Conservation (phyloP, 2,888 invertebrate species). For the Philaethria dido region DNA sequence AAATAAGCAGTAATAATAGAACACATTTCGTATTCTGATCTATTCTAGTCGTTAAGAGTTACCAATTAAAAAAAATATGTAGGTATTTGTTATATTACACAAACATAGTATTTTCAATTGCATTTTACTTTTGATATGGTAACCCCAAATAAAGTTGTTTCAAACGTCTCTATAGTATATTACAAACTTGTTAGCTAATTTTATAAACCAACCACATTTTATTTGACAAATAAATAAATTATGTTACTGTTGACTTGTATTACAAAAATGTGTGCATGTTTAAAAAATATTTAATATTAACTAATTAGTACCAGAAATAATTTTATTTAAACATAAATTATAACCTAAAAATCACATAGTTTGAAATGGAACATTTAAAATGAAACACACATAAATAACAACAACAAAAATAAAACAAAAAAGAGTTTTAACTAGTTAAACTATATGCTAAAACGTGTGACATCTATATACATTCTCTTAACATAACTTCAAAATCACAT, state of each 20-base stretch:
- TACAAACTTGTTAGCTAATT: constrained; percentile 59
- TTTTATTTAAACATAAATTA: constrained; percentile 33
- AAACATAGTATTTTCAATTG: constrained; percentile 1
- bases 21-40: constrained; percentile 49
- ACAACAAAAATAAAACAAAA: constrained; percentile 61
- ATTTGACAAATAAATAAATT: constrained; percentile 24
- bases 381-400: constrained; percentile 63
- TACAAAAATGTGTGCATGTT: constrained; percentile 17
- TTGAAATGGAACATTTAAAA: constrained; percentile 49
- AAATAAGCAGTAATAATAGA: constrained; percentile 50
- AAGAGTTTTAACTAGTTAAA: constrained; percentile 47
- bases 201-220: constrained; percentile 51
- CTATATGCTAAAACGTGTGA: constrained; percentile 28
- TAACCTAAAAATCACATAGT: constrained; percentile 46
- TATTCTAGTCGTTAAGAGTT: constrained; percentile 43
- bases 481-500: constrained; percentile 33
- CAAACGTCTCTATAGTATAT: constrained; percentile 41
- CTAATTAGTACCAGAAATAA: constrained; percentile 26
- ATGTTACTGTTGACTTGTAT: constrained; percentile 28
- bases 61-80: constrained; percentile 10
- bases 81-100: not conserved
- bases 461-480: constrained; percentile 29
- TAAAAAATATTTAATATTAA: constrained; percentile 16
- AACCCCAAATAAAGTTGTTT: constrained; percentile 51
- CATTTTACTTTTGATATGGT: constrained; percentile 12